A percentile compares a stretch with the other conserved stretches of the same genome.
These are phyloP conservation scores for Gymnobelideus leadbeateri DNA, from an alignment of 2,113 vertebrate species.

Conservation along the genomic window DNA sequence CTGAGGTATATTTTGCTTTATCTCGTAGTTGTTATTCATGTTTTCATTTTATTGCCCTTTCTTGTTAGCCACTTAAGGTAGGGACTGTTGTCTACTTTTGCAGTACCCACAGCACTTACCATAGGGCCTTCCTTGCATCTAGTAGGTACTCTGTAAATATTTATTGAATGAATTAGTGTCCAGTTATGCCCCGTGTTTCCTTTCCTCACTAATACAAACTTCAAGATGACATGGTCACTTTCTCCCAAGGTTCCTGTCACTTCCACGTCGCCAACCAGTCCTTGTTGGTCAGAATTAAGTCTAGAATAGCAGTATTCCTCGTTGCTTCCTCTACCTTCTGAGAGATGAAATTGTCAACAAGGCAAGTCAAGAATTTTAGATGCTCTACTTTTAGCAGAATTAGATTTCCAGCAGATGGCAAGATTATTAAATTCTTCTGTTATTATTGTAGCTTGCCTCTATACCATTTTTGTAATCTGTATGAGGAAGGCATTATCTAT, in stretches of 20 bases:
- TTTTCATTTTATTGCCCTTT: neutral
- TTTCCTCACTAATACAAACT: constrained; percentile 8
- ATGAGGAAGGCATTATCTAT: neutral
- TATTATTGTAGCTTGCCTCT: neutral
- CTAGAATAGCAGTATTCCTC: constrained; percentile 67
- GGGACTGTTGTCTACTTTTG: neutral
- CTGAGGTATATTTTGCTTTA: neutral
- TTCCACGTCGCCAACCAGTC: constrained; percentile 75
- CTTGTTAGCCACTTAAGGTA: neutral
- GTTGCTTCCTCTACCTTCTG: constrained; percentile 67
- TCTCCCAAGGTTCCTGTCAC: constrained; percentile 68
- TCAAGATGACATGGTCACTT: constrained; percentile 42
- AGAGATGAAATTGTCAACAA: constrained; percentile 70
- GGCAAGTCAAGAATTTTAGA: neutral
- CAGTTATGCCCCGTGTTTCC: neutral
- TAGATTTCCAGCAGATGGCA: neutral
- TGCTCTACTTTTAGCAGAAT: neutral
- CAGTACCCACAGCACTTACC: neutral
- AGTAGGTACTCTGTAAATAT: neutral
- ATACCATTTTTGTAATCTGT: neutral
- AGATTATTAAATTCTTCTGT: neutral
- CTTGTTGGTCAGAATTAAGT: constrained; percentile 74
- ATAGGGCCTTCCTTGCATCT: neutral
- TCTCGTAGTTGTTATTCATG: neutral
- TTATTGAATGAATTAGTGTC: neutral